Evolutionary conservation across 2,113 vertebrate genomes (phyloP).

Genomic region (Psittacula cyanocephala): DNA sequence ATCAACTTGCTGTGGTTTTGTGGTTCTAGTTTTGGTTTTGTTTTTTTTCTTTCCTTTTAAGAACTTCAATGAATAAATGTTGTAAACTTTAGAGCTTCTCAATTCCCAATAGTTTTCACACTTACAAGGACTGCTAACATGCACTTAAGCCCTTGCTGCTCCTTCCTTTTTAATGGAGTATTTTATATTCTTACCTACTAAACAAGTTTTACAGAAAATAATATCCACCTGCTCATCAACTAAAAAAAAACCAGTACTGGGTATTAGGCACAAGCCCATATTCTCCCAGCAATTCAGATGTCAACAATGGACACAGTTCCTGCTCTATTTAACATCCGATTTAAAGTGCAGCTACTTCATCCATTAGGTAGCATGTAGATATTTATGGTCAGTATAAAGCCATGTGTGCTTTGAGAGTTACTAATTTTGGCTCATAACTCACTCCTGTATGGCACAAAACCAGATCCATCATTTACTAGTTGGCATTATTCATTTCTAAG

Average conservation of each 20-base stretch:
- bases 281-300: not conserved
- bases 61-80: not conserved
- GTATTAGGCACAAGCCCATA: not conserved
- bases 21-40: not conserved
- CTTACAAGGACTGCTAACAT: not conserved
- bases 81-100: not conserved
- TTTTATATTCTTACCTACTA: not conserved
- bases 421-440: not conserved
- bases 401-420: not conserved
- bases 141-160: not conserved
- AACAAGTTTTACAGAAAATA: not conserved
- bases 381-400: not conserved
- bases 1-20: not conserved
- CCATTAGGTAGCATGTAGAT: not conserved
- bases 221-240: not conserved
- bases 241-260: not conserved
- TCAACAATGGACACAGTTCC: not conserved
- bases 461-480: too few relatives aligned
- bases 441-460: not conserved
- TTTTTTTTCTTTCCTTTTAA: not conserved
- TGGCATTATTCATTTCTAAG: not conserved
- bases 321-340: not conserved
- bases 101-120: not conserved
- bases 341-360: not conserved
- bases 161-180: not conserved